Conservation (phyloP, 1,140 invertebrate species). For the Heliconius hewitsoni region DNA sequence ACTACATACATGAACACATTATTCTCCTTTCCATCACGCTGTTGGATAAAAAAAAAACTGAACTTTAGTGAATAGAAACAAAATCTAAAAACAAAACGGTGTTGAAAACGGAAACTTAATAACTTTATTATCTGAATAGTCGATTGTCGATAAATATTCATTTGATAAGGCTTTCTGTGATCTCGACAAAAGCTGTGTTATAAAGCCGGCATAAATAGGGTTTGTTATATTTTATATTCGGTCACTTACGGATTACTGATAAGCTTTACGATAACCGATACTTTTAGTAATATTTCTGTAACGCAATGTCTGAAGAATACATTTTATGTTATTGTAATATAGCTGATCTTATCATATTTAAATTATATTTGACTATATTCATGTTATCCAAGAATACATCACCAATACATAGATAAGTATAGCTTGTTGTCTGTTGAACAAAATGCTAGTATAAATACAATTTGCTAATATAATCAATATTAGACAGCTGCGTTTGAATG, state of each 20-base stretch:
- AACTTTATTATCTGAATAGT: slow-evolving; percentile 8
- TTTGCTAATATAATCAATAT: no score
- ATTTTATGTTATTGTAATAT: background rate
- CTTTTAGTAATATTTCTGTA: background rate
- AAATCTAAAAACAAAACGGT: background rate
- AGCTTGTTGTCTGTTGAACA: no score
- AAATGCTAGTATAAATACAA: no score
- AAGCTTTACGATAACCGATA: background rate
- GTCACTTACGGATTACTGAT: slow-evolving; percentile 8
- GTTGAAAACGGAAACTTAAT: background rate
- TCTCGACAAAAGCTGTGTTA: slow-evolving; percentile 2
- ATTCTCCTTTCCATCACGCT: no score
- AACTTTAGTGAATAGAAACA: background rate
- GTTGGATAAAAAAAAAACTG: background rate
- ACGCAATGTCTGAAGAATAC: background rate
- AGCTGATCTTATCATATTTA: background rate
- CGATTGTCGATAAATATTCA: slow-evolving; percentile 15
- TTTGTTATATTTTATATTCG: slow-evolving; percentile 4
- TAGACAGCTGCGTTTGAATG: no score
- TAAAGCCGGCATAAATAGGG: background rate
- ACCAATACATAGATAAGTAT: no score
- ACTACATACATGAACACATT: no score
- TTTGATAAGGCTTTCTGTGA: background rate
- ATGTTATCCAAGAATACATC: no score
- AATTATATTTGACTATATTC: no score